Evolutionary conservation across 2,888 invertebrate genomes (phyloP).

Genomic region (Drosophila niveifrons): DNA sequence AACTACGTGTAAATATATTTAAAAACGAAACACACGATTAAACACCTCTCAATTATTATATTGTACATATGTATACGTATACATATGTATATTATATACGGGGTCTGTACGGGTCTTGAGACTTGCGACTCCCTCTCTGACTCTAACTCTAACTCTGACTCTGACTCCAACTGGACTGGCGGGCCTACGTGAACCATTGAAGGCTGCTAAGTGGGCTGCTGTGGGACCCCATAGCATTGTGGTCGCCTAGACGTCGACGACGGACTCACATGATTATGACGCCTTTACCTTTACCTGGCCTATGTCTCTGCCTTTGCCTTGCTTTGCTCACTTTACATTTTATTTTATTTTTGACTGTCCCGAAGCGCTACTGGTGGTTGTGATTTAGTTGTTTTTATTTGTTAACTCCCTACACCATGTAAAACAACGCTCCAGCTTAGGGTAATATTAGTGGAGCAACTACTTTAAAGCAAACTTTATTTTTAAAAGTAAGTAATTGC

Average conservation of each 20-base stretch:
- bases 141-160: neutral
- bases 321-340: neutral
- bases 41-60: constrained; percentile 86
- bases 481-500: too few species aligned
- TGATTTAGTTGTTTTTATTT: constrained; percentile 35
- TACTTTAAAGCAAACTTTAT: neutral
- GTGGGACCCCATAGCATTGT: constrained; percentile 42
- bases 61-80: constrained; percentile 38
- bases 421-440: neutral
- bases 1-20: constrained; percentile 72
- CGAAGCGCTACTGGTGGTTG: constrained; percentile 38
- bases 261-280: constrained; percentile 75
- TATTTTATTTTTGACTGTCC: constrained; percentile 43
- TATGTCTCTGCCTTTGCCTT: constrained; percentile 6
- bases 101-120: constrained; percentile 30
- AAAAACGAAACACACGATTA: constrained; percentile 84
- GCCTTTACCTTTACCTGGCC: constrained; percentile 39
- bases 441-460: neutral
- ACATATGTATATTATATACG: constrained; percentile 33
- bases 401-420: constrained; percentile 44
- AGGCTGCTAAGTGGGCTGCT: constrained; percentile 73
- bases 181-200: constrained; percentile 56
- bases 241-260: constrained; percentile 43
- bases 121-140: neutral
- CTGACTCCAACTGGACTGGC: constrained; percentile 17